Evolutionary conservation across 2,888 invertebrate species (phyloP), one percentile per base, ranked within the genome.

Genomic region (Lasioglossum marginatum): DNA sequence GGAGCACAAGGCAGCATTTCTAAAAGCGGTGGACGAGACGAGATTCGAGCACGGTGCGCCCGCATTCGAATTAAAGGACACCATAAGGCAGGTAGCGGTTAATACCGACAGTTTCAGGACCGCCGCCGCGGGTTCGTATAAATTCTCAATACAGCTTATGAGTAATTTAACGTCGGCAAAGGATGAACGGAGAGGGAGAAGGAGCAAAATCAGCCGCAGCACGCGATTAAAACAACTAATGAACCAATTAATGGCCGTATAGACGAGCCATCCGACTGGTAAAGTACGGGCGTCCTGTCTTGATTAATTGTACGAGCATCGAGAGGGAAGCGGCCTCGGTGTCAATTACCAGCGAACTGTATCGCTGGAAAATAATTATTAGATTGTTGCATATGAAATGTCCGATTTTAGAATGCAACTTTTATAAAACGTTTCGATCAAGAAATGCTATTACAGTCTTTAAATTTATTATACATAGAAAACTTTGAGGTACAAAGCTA

Each of bases 61-160:
- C 71, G 87, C 92, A 43, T 94, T 93, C 86, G 83, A 92, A 71
- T 80, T 94, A 48, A 37, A 92, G 43, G 60, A 90, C 48, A 34
- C 86, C 63, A 86, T 90, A 84, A 91, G 89, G 78, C 88, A 87
- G 63, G 89, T 94, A 63, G 89, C 92, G 60, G 86, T 89, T 75
- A 89, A 92, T 77, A 94, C 92, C 34, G 94, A 94, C 86, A 94
- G 94, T 85, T 94, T 93, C 84, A 91, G 89, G 72, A 92, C 94
- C 73, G 91, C 90, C 10, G 19, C 8, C 45, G 83, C 85, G 16
- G 82, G 89, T 90, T 40, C 66, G 86, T 90, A 85, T 77, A 57
- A 86, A 77, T 81, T 70, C 12, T 71, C 57, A 31, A 48, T 40
- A 76, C 19, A 31, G 48, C 4, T 34, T 70, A 27, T n/a, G 68